Evolutionary conservation across 2,888 invertebrate genomes (phyloP).

Genomic region (Lasioglossum oenotherae): DNA sequence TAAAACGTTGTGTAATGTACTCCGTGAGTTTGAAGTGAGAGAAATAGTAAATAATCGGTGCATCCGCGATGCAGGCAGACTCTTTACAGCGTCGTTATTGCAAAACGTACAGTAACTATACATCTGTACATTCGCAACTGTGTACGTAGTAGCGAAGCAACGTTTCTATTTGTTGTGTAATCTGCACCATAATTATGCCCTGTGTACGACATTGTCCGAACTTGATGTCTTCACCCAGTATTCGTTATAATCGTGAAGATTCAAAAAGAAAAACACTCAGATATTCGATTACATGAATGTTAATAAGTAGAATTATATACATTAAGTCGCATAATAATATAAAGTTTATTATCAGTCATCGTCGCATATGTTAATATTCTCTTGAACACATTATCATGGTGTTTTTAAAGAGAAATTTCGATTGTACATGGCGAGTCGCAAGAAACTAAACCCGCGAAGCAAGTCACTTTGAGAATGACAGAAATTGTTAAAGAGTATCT

Average conservation of each 20-base stretch:
- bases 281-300: slow-evolving; percentile 31
- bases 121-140: slow-evolving; percentile 53
- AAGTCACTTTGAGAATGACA: not conserved
- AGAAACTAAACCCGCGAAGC: not conserved
- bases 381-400: slow-evolving; percentile 5
- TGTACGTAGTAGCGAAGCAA: slow-evolving; percentile 23
- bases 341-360: slow-evolving; percentile 36
- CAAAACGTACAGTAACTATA: slow-evolving; percentile 36
- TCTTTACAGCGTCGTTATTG: slow-evolving; percentile 27
- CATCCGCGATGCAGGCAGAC: slow-evolving; percentile 17
- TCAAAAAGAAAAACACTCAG: not conserved
- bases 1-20: slow-evolving; percentile 65
- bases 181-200: slow-evolving; percentile 19
- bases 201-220: slow-evolving; percentile 33
- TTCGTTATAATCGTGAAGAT: slow-evolving; percentile 28
- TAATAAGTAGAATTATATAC: slow-evolving; percentile 51
- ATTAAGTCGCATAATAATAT: slow-evolving; percentile 35
- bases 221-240: slow-evolving; percentile 30
- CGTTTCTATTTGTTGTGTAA: slow-evolving; percentile 32
- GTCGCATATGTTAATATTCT: slow-evolving; percentile 20
- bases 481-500: not conserved
- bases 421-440: slow-evolving; percentile 1
- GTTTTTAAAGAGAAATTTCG: slow-evolving; percentile 9
- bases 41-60: slow-evolving; percentile 43
- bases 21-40: slow-evolving; percentile 43